A percentile compares a stretch with the other conserved stretches of the same genome.
These are phyloP conservation scores for Staurois parvus DNA, from an alignment of 2,797 vertebrate species.

Conservation along the genomic window DNA sequence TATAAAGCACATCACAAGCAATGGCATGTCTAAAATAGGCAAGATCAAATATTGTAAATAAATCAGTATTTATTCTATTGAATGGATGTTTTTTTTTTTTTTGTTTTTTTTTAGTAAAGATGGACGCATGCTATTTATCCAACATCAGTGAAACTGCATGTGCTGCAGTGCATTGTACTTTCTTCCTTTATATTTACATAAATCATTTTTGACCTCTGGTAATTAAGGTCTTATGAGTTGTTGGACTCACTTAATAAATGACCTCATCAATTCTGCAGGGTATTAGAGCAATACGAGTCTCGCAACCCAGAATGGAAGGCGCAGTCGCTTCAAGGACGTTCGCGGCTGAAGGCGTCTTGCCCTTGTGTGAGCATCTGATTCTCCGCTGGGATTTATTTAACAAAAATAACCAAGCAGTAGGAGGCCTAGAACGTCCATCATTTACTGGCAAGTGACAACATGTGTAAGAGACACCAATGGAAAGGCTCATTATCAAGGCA, in stretches of 20 bases:
- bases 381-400: slow-evolving; percentile 25
- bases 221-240: slow-evolving; percentile 18
- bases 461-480: neutral
- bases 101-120: too few relatives aligned
- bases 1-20: too few relatives aligned
- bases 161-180: neutral
- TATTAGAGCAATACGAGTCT: slow-evolving; percentile 7
- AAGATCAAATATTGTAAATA: too few relatives aligned
- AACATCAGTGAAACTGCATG: neutral
- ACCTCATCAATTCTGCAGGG: slow-evolving; percentile 22
- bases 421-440: neutral
- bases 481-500: neutral
- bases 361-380: slow-evolving; percentile 25
- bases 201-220: slow-evolving; percentile 29
- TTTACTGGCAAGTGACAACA: slow-evolving; percentile 2
- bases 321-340: slow-evolving; percentile 42
- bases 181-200: slow-evolving; percentile 23
- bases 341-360: slow-evolving; percentile 35
- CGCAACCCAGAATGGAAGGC: slow-evolving; percentile 2
- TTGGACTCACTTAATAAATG: slow-evolving; percentile 37
- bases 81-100: neutral
- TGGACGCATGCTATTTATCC: neutral
- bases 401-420: slow-evolving; percentile 30
- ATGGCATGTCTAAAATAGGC: too few relatives aligned
- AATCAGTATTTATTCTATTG: neutral